Evolutionary conservation across 2,888 invertebrate genomes (phyloP), one percentile per base, ranked within the genome.

Genomic region (Malthinus flaveolus): DNA sequence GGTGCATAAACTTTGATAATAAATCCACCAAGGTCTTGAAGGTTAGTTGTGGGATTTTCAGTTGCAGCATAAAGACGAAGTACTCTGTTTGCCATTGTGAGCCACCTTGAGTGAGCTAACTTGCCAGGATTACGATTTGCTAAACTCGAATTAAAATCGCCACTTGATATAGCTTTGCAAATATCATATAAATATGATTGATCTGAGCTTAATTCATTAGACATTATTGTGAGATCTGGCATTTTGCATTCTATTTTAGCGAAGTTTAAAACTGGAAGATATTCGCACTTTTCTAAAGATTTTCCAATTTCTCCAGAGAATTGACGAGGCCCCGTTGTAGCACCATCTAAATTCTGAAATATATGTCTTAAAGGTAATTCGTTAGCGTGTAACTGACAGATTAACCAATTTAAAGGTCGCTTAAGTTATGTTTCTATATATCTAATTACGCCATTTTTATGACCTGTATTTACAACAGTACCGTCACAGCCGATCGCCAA

Each of bases 361-460:
- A 47, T 13, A 33, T 47, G 46, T 8, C 32, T 23, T n/a, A n/a
- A n/a, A n/a, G n/a, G n/a, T 8, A 46, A 8, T 46, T 46, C 46
- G 32, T 46, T 46, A 33, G 32, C 32, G 12, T 46, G 46, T n/a
- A 31, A 13, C 7, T 12, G 37, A n/a, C 10, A 37, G 8, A 37
- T n/a, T 11, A 13, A 7, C 37, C 37, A 37, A 8, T 37, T 11
- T 11, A 37, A 11, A 7, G 37, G 37, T 37, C n/a, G 11, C 10
- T 13, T 13, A 7, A 37, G 7, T 8, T 37, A n/a, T 11, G 13
- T 11, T 37, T 37, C 37, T 11, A 37, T 37, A 8, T n/a, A 3
- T 7, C 37, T 11, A 11, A n/a, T n/a, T 7, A 37, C 9, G 13
- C 8, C 37, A 7, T 37, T 37, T 37, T 37, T 37, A 11, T 3